Evolutionary conservation across 92 coral and sea anemone genomes (phyloP), one percentile per base, ranked within the genome.

Genomic region (Anthopleura xanthogrammica): DNA sequence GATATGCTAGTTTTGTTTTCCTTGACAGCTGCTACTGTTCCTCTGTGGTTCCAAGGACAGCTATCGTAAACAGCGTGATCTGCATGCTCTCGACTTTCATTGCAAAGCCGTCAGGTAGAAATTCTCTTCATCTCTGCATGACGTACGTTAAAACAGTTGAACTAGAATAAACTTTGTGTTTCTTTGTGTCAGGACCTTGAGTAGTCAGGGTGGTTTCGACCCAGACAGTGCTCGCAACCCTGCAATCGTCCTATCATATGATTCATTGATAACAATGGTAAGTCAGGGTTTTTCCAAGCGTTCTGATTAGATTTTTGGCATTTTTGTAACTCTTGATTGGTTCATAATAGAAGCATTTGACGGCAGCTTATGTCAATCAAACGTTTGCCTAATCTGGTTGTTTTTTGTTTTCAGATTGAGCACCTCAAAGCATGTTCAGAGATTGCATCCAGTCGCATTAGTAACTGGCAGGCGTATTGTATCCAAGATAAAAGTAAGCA

Each of bases 381-480:
- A 7, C 24, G 12, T 7, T 4, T 62, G 11, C 19, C 12, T 62
- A 62, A 20, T 20, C 11, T 62, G 17, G 17, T 10, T 72, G 46
- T 22, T 4, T 65, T 70, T n/a, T 66, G 55, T 55, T 39, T 20
- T 29, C 85, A 93, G 97, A 96, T 94, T 72, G 99, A 96, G 66
- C 99, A 94, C 80, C 88, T 96, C 22, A 96, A 96, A 85, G 99
- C 99, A 14, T 95, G 98, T 79, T 93, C 99, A 12, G 99, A 96
- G 82, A 89, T 96, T 39, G 98, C 99, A 9, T 94, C 98, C n/a
- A 94, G 93, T 80, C 95, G 99, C 54, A 91, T 93, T 74, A 92
- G 95, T 87, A 96, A 96, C 93, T 96, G 99, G 99, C 99, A 96
- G 77, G 87, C 94, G 60, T 96, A 94, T 86, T 96, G 99, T 74